Evolutionary conservation across 2,113 vertebrate genomes (phyloP).

Genomic region (Myiozetetes cayanensis): DNA sequence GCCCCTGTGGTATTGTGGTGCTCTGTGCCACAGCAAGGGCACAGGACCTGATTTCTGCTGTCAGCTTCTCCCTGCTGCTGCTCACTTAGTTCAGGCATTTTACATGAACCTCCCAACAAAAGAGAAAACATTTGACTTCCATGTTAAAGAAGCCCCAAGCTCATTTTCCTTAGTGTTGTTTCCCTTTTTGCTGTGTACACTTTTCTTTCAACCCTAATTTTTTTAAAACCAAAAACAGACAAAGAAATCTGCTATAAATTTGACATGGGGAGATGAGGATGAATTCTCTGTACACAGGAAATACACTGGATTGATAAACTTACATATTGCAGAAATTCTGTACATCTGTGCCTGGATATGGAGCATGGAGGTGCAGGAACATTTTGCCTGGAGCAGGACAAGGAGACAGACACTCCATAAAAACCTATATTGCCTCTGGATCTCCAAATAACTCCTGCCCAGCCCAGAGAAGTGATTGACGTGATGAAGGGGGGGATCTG

Average conservation of each 20-base stretch:
- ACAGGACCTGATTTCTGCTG: not conserved
- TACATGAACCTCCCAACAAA: not conserved
- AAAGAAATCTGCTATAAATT: not conserved
- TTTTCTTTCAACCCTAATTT: not conserved
- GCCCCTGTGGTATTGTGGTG: not conserved
- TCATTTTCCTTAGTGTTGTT: not conserved
- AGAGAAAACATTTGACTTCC: not conserved
- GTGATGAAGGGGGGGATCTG: slow-evolving; percentile 34
- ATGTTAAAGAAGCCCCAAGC: not conserved
- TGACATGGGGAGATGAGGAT: not conserved
- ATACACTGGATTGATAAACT: not conserved
- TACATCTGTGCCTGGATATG: not conserved
- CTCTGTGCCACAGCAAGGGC: not conserved
- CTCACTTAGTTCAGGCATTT: not conserved
- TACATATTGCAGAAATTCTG: not conserved
- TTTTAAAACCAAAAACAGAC: not conserved
- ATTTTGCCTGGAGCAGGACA: not conserved
- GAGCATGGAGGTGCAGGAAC: not conserved
- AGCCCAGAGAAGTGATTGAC: slow-evolving; percentile 69
- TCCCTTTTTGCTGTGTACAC: not conserved
- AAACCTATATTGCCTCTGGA: slow-evolving; percentile 60
- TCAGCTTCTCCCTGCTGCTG: not conserved
- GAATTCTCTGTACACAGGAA: not conserved
- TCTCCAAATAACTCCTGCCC: slow-evolving; percentile 72
- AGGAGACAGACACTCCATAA: slow-evolving; percentile 41